A percentile compares a stretch with the other conserved stretches of the same genome.
Conservation (phyloP, 2,797 vertebrate species). For the Gastrophryne carolinensis region DNA sequence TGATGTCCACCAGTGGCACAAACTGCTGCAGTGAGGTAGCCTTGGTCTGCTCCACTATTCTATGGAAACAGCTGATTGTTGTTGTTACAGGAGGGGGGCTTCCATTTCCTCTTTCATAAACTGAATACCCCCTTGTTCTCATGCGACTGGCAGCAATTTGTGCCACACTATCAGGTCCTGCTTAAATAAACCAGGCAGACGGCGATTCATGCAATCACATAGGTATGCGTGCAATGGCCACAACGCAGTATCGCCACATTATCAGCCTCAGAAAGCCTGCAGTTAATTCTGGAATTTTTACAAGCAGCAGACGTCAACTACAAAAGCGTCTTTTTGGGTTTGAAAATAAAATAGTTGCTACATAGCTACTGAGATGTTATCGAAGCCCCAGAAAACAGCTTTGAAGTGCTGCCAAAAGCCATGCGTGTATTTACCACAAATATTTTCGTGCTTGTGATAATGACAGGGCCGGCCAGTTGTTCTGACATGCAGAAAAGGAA, state of each 20-base stretch:
- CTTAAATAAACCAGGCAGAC: no score
- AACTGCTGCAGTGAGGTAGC: no score
- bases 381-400: neutral
- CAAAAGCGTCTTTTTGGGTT: neutral
- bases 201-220: no score
- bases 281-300: constrained; percentile 32
- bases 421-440: constrained; percentile 1
- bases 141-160: no score
- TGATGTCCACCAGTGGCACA: no score
- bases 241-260: neutral
- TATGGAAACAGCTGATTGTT: no score
- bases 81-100: no score
- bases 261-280: neutral
- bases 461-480: neutral
- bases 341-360: neutral
- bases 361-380: neutral
- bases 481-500: neutral
- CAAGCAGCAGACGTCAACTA: neutral
- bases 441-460: neutral
- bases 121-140: no score
- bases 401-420: neutral
- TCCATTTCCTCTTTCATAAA: no score
- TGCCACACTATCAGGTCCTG: no score
- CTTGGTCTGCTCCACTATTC: no score
- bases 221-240: neutral